Percentiles rank a stretch among this genome's conserved stretches.
Evolutionary conservation across 23 tunicate species (phyloP).

Genomic region (Styela clava): DNA sequence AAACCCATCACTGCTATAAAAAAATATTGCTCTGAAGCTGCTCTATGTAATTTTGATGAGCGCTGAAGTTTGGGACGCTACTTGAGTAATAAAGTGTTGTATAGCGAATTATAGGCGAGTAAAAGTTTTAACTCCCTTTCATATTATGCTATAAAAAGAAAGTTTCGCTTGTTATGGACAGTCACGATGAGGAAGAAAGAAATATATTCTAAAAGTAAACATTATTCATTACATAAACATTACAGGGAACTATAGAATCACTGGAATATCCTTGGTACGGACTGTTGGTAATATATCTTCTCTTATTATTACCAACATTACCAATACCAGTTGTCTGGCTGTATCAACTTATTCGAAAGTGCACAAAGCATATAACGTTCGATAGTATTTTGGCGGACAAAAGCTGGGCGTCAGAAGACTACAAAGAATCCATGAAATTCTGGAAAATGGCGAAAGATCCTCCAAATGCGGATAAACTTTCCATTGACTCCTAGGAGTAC

Average conservation of each 20-base stretch:
- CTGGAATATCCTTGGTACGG: constrained; percentile 67
- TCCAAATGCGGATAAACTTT: neutral
- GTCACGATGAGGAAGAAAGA: too few relatives aligned
- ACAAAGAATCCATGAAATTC: neutral
- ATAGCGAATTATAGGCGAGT: too few relatives aligned
- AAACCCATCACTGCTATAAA: neutral
- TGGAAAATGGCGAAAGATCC: constrained; percentile 22
- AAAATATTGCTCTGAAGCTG: neutral
- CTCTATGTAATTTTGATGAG: neutral
- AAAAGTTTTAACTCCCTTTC: too few relatives aligned
- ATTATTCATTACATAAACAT: too few relatives aligned
- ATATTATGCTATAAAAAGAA: too few relatives aligned
- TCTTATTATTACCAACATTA: constrained; percentile 56
- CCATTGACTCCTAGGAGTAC: too few relatives aligned
- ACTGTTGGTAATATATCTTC: constrained; percentile 60
- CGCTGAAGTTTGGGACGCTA: neutral
- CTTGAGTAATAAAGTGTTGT: too few relatives aligned
- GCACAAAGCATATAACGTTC: constrained; percentile 16
- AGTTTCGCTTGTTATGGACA: too few relatives aligned
- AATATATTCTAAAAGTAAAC: too few relatives aligned
- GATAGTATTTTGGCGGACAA: constrained; percentile 70
- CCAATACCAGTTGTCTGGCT: constrained; percentile 74
- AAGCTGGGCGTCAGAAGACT: constrained; percentile 13
- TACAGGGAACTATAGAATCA: constrained; percentile 36
- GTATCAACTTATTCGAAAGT: constrained; percentile 15